Evolutionary conservation across 2,888 invertebrate species (phyloP).

Genomic region (Mystacides longicornis): DNA sequence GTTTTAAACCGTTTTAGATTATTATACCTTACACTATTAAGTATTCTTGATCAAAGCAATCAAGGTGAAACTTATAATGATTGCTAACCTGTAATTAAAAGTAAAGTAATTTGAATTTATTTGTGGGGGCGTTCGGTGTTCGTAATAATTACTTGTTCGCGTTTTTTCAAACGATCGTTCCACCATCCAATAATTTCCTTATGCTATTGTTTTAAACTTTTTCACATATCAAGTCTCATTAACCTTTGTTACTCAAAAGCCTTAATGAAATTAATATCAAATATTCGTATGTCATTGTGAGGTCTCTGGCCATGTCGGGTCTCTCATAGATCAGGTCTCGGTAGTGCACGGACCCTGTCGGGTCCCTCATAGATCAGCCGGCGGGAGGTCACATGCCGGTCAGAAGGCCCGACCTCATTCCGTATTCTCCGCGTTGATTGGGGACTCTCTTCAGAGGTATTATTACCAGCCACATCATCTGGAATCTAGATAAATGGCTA

Average conservation of each 20-base stretch:
- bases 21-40: no score
- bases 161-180: no score
- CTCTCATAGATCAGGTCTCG: background rate
- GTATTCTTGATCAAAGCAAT: no score
- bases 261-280: background rate
- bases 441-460: constrained; percentile 10
- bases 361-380: background rate
- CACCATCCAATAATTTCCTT: no score
- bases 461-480: background rate
- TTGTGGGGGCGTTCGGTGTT: no score
- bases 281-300: background rate
- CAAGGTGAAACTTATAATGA: no score
- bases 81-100: no score
- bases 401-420: constrained; percentile 20
- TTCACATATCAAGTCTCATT: background rate
- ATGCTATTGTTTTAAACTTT: background rate
- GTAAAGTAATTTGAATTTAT: no score
- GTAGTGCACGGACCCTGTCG: constrained; percentile 1
- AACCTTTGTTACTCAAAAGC: background rate
- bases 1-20: no score
- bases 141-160: no score
- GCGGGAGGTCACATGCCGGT: background rate
- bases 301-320: background rate
- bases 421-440: constrained; percentile 26
- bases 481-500: no score